These are phyloP conservation scores for Jacana jacana DNA, from an alignment of 2,113 vertebrate genomes.

Conservation along the genomic window DNA sequence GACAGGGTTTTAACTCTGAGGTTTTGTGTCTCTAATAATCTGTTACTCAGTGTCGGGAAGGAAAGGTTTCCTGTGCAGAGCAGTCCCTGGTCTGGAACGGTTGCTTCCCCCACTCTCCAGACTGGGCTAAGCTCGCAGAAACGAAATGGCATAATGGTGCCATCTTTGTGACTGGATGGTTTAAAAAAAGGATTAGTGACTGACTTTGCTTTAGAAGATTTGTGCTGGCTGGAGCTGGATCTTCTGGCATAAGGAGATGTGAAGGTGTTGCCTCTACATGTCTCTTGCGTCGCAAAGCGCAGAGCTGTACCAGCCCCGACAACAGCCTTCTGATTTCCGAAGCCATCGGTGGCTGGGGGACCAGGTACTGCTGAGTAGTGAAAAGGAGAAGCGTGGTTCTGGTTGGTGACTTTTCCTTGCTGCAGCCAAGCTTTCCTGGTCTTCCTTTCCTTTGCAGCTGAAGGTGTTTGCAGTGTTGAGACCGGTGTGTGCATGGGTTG, in stretches of 20 bases:
- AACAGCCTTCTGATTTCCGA: background rate
- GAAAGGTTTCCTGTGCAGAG: background rate
- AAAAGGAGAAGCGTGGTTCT: background rate
- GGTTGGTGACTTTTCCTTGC: background rate
- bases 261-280: background rate
- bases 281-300: background rate
- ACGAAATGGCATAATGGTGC: rapidly evolving
- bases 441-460: background rate
- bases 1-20: background rate
- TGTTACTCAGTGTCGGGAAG: background rate
- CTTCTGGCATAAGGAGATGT: background rate
- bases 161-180: background rate
- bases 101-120: background rate
- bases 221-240: background rate
- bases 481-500: rapidly evolving
- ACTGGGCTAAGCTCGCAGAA: background rate
- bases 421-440: background rate
- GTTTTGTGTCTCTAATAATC: background rate
- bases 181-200: background rate
- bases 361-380: background rate
- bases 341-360: rapidly evolving
- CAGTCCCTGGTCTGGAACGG: background rate
- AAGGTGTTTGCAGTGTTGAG: background rate
- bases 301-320: background rate
- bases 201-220: background rate